These are phyloP conservation scores for Clarias macrocephalus DNA, from an alignment of 2,113 vertebrate genomes.

Conservation along the genomic window DNA sequence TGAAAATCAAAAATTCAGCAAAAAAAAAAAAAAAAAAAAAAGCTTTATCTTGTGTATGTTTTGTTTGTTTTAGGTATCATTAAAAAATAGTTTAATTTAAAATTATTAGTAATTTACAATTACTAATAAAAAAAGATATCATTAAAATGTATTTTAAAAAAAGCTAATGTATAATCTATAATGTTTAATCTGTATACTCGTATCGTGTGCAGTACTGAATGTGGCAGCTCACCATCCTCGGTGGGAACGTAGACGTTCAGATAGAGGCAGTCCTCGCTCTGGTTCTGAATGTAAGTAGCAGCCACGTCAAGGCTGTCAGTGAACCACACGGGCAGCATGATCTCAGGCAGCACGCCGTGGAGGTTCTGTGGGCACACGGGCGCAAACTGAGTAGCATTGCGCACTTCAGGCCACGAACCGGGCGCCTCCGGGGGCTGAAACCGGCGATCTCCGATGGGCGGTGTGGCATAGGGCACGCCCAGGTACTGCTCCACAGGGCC, in stretches of 20 bases:
- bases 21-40: background rate
- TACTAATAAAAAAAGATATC: background rate
- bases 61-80: background rate
- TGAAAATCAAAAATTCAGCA: slow-evolving; percentile 25
- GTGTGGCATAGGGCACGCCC: slow-evolving; percentile 87
- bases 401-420: slow-evolving; percentile 87
- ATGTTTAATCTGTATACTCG: background rate
- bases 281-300: slow-evolving; percentile 88
- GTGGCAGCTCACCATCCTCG: slow-evolving; percentile 84
- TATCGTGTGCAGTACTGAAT: slow-evolving; percentile 2
- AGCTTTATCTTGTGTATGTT: too few species aligned
- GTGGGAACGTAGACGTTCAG: slow-evolving; percentile 92
- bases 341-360: slow-evolving; percentile 86
- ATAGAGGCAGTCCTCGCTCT: slow-evolving; percentile 93
- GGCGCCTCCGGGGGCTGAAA: slow-evolving; percentile 89
- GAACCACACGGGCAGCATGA: slow-evolving; percentile 94
- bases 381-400: slow-evolving; percentile 87
- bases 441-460: slow-evolving; percentile 83
- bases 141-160: background rate
- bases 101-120: too few species aligned
- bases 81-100: background rate
- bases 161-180: too few species aligned
- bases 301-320: slow-evolving; percentile 88
- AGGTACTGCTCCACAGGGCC: slow-evolving; percentile 89
- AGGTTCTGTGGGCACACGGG: slow-evolving; percentile 90